These are phyloP conservation scores for Sinocyclocheilus maitianheensis DNA, from an alignment of 2,113 vertebrate species.

Conservation along the genomic window DNA sequence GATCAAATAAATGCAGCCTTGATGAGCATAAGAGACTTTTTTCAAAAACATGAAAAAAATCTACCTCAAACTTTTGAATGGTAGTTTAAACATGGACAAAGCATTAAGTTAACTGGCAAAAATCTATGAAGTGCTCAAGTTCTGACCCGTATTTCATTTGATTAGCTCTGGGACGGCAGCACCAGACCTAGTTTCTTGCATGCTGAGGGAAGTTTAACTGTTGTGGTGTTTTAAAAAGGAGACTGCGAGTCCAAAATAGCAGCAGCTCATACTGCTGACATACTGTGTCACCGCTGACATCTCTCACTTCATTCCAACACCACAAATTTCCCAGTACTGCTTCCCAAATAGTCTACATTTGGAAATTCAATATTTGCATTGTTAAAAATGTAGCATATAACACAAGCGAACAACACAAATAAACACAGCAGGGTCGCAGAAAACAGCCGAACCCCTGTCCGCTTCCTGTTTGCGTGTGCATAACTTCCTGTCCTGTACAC, in stretches of 20 bases:
- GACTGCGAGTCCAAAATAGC: conserved; percentile 39
- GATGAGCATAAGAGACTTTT: not conserved
- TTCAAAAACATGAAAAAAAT: not conserved
- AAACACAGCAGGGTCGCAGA: not conserved
- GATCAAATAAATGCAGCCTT: not conserved
- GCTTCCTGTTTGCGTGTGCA: conserved; percentile 39
- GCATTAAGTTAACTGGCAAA: not conserved
- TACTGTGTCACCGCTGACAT: not conserved
- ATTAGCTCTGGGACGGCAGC: conserved; percentile 63
- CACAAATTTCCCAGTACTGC: conserved; percentile 7
- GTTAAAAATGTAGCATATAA: not conserved
- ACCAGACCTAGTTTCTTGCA: conserved; percentile 46
- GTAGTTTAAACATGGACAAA: not conserved
- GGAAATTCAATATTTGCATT: not conserved
- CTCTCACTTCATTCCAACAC: not conserved
- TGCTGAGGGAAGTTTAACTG: conserved; percentile 23
- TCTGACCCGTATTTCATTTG: conserved; percentile 62
- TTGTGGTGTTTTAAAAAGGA: conserved; percentile 31
- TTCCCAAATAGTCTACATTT: not conserved
- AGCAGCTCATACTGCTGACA: not conserved
- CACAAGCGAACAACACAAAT: not conserved
- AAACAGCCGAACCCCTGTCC: not conserved
- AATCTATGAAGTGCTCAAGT: not conserved
- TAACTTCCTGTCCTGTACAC: conserved; percentile 28
- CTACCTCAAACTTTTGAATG: not conserved